Conservation (phyloP, 2,888 invertebrate genomes). For the Nasonovia ribisnigri region DNA sequence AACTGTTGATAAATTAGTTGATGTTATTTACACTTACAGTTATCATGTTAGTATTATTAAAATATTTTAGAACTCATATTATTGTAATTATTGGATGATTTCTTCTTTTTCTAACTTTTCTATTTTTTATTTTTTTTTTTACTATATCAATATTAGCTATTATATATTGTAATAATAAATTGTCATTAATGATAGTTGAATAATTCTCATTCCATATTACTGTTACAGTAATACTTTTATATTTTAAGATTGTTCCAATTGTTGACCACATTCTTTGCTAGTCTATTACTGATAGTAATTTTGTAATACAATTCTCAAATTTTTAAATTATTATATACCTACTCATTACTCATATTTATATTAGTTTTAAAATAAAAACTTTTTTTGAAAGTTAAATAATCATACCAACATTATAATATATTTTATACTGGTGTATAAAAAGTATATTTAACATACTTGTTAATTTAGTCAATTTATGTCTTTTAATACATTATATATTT, state of each 20-base stretch:
- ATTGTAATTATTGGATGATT: not conserved
- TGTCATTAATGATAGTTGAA: not conserved
- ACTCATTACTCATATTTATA: not conserved
- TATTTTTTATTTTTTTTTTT: not conserved
- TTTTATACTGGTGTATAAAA: not conserved
- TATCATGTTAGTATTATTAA: not conserved
- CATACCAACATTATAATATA: not conserved
- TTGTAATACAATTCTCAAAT: not conserved
- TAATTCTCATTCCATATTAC: not conserved
- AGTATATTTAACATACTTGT: not conserved
- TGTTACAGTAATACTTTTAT: conserved; percentile 5
- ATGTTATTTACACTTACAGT: not conserved
- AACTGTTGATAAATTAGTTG: not conserved
- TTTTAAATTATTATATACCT: not conserved
- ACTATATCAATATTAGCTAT: not conserved
- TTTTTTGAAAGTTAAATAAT: not conserved
- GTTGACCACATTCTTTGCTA: conserved; percentile 22
- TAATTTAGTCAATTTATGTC: not conserved
- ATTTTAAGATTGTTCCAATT: not conserved
- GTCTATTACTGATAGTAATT: conserved; percentile 18
- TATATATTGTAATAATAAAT: not conserved
- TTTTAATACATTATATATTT: not conserved
- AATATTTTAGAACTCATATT: not conserved
- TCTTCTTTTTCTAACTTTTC: not conserved
- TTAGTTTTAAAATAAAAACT: not conserved